These are phyloP conservation scores for Macropus fuliginosus DNA, from an alignment of 2,797 vertebrate genomes.

Conservation along the genomic window DNA sequence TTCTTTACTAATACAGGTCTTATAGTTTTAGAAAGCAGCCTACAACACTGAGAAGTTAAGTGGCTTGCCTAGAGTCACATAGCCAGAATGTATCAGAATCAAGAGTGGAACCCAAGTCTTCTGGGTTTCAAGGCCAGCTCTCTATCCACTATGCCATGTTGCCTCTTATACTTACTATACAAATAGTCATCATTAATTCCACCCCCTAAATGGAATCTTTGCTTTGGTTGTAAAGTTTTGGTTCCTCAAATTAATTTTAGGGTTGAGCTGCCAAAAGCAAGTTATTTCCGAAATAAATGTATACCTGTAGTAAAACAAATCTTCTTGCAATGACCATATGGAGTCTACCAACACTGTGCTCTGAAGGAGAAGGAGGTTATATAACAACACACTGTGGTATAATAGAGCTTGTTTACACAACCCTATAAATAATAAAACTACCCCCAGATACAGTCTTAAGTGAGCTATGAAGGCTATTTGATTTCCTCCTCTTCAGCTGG, in stretches of 20 bases:
- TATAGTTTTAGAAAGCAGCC: neutral
- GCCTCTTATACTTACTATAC: neutral
- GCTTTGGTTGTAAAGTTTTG: slow-evolving; percentile 27
- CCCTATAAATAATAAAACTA: slow-evolving; percentile 67
- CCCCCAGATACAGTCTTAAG: slow-evolving; percentile 37
- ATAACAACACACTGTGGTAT: neutral
- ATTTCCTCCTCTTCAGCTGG: slow-evolving; percentile 73
- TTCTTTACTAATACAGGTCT: neutral
- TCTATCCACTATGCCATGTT: neutral
- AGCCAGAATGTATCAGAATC: neutral
- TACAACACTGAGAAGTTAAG: neutral
- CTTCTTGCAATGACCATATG: slow-evolving; percentile 66
- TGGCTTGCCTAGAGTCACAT: neutral
- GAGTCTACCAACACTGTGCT: slow-evolving; percentile 2
- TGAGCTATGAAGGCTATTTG: slow-evolving; percentile 74
- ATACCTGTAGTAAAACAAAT: slow-evolving; percentile 65
- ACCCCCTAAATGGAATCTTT: neutral
- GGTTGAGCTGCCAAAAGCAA: slow-evolving; percentile 46
- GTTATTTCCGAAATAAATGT: slow-evolving; percentile 59
- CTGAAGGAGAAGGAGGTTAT: slow-evolving; percentile 48
- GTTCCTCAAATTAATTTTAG: slow-evolving; percentile 61
- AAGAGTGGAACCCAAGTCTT: neutral
- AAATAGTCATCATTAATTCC: slow-evolving; percentile 27
- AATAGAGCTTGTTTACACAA: slow-evolving; percentile 61
- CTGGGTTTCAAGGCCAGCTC: neutral